phyloP scores from a whole-genome alignment of 2,113 vertebrate genomes.

The Pelecanus crispus region DNA sequence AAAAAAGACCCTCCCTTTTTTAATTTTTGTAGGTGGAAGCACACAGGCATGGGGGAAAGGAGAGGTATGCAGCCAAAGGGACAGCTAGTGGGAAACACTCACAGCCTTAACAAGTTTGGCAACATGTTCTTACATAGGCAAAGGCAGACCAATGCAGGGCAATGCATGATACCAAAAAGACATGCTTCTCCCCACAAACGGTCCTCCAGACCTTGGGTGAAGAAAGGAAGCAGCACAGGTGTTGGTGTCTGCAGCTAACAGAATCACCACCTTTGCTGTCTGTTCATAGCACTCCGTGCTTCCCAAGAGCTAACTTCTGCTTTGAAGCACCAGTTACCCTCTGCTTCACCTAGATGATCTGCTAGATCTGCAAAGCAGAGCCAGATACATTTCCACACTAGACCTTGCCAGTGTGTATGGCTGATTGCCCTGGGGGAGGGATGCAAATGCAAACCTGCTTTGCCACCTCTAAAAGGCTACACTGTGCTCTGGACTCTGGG shows the following conservation, averaged over 20 bases:
- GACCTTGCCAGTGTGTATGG: not conserved
- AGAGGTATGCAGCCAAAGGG: not conserved
- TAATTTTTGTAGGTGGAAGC: not conserved
- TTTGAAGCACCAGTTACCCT: not conserved
- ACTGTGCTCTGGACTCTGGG: not conserved
- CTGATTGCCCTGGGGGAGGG: not conserved
- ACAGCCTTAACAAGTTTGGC: not conserved
- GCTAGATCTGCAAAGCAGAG: not conserved
- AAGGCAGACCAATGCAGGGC: not conserved
- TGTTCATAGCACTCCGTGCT: fast-evolving
- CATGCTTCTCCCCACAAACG: not conserved
- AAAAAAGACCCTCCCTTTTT: not conserved
- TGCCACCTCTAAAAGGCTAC: not conserved
- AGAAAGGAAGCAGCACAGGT: not conserved
- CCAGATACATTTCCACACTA: not conserved
- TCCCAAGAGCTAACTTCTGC: not conserved
- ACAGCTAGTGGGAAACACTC: not conserved
- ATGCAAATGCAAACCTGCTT: not conserved
- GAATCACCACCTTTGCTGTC: not conserved
- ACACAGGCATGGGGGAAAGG: no score
- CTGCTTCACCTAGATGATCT: not conserved
- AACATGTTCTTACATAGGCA: not conserved
- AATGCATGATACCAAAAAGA: not conserved
- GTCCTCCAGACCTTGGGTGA: not conserved
- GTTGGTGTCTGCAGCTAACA: not conserved